These are phyloP conservation scores for Tadarida brasiliensis DNA, from an alignment of 2,797 vertebrate species.

Conservation along the genomic window DNA sequence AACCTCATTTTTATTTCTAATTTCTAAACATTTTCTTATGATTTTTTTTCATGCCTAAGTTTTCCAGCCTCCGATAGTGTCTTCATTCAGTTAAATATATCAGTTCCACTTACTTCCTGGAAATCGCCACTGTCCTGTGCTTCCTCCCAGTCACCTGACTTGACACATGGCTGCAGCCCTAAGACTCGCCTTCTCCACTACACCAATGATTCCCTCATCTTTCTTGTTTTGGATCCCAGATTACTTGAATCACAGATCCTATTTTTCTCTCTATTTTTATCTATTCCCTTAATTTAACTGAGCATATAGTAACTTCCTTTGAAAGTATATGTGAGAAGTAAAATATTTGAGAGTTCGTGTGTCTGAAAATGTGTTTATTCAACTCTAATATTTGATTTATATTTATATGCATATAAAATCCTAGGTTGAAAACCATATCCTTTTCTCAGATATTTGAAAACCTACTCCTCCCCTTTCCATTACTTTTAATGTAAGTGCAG, in stretches of 20 bases:
- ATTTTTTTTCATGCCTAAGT: not conserved
- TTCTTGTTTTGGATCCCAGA: not conserved
- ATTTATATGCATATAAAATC: not conserved
- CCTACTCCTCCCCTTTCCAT: not conserved
- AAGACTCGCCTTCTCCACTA: not conserved
- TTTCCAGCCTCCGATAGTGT: not conserved
- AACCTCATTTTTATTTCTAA: not conserved
- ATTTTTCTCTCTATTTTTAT: not conserved
- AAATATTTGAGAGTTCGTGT: not conserved
- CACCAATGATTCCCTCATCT: not conserved
- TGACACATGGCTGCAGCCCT: not conserved
- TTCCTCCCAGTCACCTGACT: not conserved
- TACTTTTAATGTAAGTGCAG: not conserved
- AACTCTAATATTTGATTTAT: not conserved
- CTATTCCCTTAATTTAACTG: not conserved
- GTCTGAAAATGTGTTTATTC: not conserved
- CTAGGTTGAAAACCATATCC: not conserved
- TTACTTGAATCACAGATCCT: not conserved
- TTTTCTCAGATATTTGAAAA: constrained; percentile 1
- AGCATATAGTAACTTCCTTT: not conserved
- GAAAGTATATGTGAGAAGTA: not conserved
- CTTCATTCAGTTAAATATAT: not conserved
- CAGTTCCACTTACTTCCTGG: not conserved
- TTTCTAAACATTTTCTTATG: not conserved
- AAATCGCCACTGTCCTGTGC: not conserved